Evolutionary conservation across 2,888 invertebrate genomes (phyloP).

Genomic region (Ectemnius cavifrons): DNA sequence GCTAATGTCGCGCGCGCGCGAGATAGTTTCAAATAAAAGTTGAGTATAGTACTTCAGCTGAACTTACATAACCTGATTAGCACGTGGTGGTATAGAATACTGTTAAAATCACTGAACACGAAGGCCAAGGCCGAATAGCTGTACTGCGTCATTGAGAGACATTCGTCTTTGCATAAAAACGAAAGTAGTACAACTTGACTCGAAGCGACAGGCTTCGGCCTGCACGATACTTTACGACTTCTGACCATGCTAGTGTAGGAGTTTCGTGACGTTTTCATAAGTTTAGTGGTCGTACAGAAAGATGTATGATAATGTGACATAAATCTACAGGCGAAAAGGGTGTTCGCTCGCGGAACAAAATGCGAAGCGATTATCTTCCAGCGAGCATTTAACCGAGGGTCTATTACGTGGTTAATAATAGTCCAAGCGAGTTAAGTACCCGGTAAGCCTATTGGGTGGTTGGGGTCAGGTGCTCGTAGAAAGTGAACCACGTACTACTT

Average conservation of each 20-base stretch:
- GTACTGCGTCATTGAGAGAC: slow-evolving; percentile 16
- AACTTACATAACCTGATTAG: too few species aligned
- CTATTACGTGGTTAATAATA: slow-evolving; percentile 65
- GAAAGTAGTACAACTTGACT: slow-evolving; percentile 63
- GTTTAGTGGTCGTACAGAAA: too few species aligned
- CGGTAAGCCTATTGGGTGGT: slow-evolving; percentile 60
- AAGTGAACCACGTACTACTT: slow-evolving; percentile 69
- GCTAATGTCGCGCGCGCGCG: too few species aligned
- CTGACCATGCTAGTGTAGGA: neutral
- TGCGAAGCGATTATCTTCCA: slow-evolving; percentile 51
- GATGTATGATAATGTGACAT: too few species aligned
- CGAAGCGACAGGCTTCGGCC: neutral
- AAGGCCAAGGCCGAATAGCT: slow-evolving; percentile 39
- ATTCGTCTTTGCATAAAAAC: slow-evolving; percentile 58
- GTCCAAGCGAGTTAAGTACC: slow-evolving; percentile 66
- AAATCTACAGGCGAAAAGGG: neutral
- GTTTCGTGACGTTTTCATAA: too few species aligned
- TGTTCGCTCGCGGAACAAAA: slow-evolving; percentile 57
- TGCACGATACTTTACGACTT: slow-evolving; percentile 1
- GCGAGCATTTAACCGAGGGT: slow-evolving; percentile 55
- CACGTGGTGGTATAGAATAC: neutral
- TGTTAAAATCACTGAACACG: slow-evolving; percentile 13
- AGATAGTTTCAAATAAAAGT: too few species aligned
- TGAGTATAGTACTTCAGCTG: too few species aligned
- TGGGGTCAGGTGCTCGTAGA: slow-evolving; percentile 65